These are phyloP conservation scores for Enteromius radiatus DNA, from an alignment of 2,797 vertebrate genomes.

Conservation along the genomic window DNA sequence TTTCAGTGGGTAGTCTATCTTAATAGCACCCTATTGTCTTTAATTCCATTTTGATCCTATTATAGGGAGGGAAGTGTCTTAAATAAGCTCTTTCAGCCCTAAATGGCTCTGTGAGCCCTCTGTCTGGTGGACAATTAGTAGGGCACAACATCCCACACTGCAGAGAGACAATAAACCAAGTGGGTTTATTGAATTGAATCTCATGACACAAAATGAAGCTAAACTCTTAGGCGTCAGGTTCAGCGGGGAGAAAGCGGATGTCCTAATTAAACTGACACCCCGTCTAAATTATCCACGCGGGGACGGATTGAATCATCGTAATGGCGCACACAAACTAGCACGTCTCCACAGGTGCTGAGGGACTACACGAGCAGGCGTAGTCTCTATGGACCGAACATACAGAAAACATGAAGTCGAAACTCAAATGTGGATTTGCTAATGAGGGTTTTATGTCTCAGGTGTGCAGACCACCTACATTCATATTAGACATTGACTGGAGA, in stretches of 20 bases:
- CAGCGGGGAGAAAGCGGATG: conserved; percentile 21
- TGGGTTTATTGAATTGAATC: conserved; percentile 25
- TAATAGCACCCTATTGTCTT: conserved; percentile 33
- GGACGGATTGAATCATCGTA: conserved; percentile 12
- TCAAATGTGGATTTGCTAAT: conserved; percentile 42
- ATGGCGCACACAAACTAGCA: conserved; percentile 26
- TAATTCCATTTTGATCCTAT: conserved; percentile 37
- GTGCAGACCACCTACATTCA: conserved; percentile 31
- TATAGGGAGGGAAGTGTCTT: conserved; percentile 15
- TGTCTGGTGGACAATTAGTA: conserved; percentile 32
- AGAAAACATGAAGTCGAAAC: conserved; percentile 26
- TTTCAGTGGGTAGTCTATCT: conserved; percentile 18
- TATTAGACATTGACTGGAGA: conserved; percentile 11
- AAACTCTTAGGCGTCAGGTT: conserved; percentile 19
- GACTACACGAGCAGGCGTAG: conserved; percentile 22
- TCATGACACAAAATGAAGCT: conserved; percentile 38
- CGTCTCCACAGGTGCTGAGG: conserved; percentile 29
- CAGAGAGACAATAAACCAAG: conserved; percentile 11
- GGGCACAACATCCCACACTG: conserved; percentile 7
- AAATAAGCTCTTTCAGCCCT: conserved; percentile 38
- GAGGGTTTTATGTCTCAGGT: conserved; percentile 41
- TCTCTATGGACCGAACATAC: conserved; percentile 33
- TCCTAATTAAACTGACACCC: conserved; percentile 41
- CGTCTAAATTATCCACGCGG: conserved; percentile 3
- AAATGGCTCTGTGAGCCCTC: conserved; percentile 16